These are phyloP conservation scores for Numenius arquata DNA, from an alignment of 2,113 vertebrate genomes.

Conservation along the genomic window DNA sequence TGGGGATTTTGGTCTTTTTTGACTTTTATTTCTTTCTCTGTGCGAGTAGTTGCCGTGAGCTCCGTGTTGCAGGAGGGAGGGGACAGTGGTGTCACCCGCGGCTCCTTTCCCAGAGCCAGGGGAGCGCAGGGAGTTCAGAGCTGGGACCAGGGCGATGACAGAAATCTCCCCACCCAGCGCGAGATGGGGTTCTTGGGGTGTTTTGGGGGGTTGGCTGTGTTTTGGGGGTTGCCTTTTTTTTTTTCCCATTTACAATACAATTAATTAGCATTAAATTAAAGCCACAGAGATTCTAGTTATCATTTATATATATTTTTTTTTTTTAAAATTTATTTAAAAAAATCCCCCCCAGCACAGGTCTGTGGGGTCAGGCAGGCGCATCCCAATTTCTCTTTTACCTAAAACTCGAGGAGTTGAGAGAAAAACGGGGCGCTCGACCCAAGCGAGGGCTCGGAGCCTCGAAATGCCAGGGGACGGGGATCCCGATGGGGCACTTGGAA, in stretches of 20 bases:
- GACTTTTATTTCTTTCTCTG: not conserved
- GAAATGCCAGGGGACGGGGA: rapidly evolving
- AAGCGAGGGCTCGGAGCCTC: rapidly evolving
- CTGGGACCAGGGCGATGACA: not conserved
- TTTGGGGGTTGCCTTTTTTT: too few relatives aligned
- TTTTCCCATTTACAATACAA: not conserved
- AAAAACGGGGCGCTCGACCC: not conserved
- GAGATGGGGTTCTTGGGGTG: too few relatives aligned
- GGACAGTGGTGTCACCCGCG: not conserved
- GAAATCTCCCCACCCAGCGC: not conserved
- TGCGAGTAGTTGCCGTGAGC: too few relatives aligned
- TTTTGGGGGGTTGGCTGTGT: too few relatives aligned
- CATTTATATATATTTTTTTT: not conserved
- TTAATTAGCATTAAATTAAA: not conserved
- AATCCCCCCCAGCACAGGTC: too few relatives aligned
- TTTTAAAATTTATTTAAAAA: not conserved
- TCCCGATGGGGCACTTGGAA: rapidly evolving
- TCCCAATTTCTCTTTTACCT: not conserved
- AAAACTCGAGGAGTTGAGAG: not conserved
- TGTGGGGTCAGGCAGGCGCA: not conserved
- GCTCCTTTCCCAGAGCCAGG: not conserved
- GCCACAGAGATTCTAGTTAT: not conserved
- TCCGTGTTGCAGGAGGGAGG: not conserved
- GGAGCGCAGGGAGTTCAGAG: too few relatives aligned
- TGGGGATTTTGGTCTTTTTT: not conserved